These are phyloP conservation scores for Apolygus lucorum DNA, from an alignment of 1,140 invertebrate species.

Conservation along the genomic window DNA sequence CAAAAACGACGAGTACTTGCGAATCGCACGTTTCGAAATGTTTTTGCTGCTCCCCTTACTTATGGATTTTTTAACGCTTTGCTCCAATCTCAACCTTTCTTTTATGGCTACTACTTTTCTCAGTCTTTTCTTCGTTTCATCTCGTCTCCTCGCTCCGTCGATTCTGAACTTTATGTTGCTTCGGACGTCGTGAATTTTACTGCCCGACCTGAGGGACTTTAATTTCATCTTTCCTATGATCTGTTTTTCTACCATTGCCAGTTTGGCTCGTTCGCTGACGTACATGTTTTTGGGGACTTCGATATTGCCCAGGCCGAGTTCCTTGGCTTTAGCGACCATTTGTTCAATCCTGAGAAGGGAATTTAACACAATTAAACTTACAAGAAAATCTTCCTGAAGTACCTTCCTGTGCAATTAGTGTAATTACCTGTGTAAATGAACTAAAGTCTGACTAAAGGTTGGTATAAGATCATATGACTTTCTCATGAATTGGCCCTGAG, in stretches of 20 bases:
- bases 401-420: too few relatives aligned
- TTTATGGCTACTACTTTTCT: neutral
- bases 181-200: neutral
- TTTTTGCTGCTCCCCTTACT: neutral
- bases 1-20: neutral
- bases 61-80: neutral
- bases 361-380: too few relatives aligned
- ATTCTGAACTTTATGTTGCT: neutral
- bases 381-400: too few relatives aligned
- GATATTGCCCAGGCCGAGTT: neutral
- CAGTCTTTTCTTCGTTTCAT: neutral
- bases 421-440: too few relatives aligned
- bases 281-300: neutral
- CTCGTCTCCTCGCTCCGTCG: neutral
- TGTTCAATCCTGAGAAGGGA: conserved; percentile 2
- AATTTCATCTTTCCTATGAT: neutral
- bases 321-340: neutral
- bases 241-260: conserved; percentile 6
- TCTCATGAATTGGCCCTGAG: too few relatives aligned
- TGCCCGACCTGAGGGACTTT: neutral
- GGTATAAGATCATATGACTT: too few relatives aligned
- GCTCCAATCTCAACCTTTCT: neutral
- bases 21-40: neutral
- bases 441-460: too few relatives aligned
- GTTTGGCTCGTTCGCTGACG: neutral